Evolutionary conservation across 1,140 invertebrate species (phyloP), one percentile per base, ranked within the genome.

Genomic region (Rhizoglyphus robini): DNA sequence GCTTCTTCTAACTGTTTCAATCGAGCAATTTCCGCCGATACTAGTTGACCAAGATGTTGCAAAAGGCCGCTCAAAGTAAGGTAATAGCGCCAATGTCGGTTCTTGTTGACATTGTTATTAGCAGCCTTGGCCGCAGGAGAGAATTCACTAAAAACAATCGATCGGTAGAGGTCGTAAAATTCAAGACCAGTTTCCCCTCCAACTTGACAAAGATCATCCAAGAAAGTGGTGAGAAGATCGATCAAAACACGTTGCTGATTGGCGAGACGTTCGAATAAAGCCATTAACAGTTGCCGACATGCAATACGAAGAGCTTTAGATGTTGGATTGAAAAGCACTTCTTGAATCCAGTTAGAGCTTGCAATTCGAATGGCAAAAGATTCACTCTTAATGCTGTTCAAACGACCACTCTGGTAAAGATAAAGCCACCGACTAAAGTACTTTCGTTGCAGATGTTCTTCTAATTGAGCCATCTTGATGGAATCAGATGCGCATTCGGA

Each of bases 301-400:
- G 92, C 85, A 74, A 90, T 85, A 31, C 93, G 81, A 0, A 89
- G 89, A 49, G 91, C 82, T 49, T 88, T 81, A 0, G 90, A 95
- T 73, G 88, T 90, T 0, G 87, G 83, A 76, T 92, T 93, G 73
- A 96, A 96, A 67, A 96, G 80, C 5, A 95, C 85, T 5, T 86
- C 85, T 67, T 88, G 85, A 5, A 96, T 77, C 92, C 92, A 96
- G 3, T 86, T 86, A 1, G 82, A 81, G 66, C 84, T 81, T 4
- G 78, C 75, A 25, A 85, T 72, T 57, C 79, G 79, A 5, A 70
- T 8, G 4, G 27, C 13, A 34, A n/a, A 20, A 15, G 29, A 30
- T 51, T 27, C 49, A 18, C 34, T 23, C 38, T 34, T 34, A 15
- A 38, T 27, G 23, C 32, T 49, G 1, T 36, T n/a, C 15, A 60